These are phyloP conservation scores for Brachyptera putata DNA, from an alignment of 2,888 invertebrate genomes.

Conservation along the genomic window DNA sequence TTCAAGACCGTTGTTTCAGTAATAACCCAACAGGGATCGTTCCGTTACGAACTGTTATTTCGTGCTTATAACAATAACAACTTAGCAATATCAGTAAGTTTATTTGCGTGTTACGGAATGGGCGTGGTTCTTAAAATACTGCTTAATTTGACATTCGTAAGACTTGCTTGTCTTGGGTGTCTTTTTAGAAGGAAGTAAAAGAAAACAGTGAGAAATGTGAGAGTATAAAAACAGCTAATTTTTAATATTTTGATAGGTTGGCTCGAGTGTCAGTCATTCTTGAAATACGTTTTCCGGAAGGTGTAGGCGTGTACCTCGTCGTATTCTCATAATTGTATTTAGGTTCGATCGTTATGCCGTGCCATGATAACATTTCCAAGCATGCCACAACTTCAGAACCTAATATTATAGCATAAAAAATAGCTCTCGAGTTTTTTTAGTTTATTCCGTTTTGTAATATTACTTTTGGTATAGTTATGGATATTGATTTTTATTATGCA, in stretches of 20 bases:
- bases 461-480: too few species aligned
- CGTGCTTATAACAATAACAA: too few species aligned
- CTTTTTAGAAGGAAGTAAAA: not conserved
- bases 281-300: not conserved
- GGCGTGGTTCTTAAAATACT: not conserved
- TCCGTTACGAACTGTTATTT: too few species aligned
- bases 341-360: not conserved
- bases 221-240: slow-evolving; percentile 4
- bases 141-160: not conserved
- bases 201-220: not conserved
- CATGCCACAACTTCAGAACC: not conserved
- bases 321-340: not conserved
- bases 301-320: not conserved
- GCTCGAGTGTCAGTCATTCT: slow-evolving; percentile 8
- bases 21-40: too few species aligned
- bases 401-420: too few species aligned
- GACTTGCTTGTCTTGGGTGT: not conserved
- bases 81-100: not conserved
- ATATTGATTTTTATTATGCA: too few species aligned
- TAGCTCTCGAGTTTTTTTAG: too few species aligned
- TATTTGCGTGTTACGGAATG: not conserved
- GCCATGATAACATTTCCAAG: slow-evolving; percentile 9
- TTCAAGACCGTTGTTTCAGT: too few species aligned
- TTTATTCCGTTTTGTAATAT: too few species aligned
- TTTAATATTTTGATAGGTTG: slow-evolving; percentile 14